phyloP scores from a whole-genome alignment of 92 coral and sea anemone species.

The Porites lobata region DNA sequence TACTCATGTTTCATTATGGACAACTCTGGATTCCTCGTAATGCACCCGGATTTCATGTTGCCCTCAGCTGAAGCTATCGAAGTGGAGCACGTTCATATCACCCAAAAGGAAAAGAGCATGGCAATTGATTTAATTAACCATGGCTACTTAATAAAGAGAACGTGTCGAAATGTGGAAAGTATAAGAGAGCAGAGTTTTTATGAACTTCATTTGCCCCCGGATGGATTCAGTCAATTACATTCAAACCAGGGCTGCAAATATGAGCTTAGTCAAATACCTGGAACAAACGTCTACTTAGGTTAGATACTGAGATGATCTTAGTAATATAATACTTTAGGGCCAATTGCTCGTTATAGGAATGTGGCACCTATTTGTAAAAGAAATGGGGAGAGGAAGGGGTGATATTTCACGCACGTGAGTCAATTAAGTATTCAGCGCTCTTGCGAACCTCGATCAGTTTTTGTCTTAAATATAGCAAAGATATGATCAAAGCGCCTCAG shows the following conservation, averaged over 20 bases:
- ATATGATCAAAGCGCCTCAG: too few species aligned
- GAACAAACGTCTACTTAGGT: conserved; percentile 65
- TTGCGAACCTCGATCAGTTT: too few species aligned
- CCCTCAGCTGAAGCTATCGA: conserved; percentile 44
- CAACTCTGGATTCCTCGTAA: conserved; percentile 61
- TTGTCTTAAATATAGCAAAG: too few species aligned
- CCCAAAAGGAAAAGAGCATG: conserved; percentile 51
- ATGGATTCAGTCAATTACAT: neutral
- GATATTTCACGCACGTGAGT: too few species aligned
- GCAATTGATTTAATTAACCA: conserved; percentile 65
- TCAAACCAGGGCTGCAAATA: conserved; percentile 1
- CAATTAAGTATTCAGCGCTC: too few species aligned
- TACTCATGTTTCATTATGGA: conserved; percentile 73
- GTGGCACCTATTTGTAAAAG: too few species aligned
- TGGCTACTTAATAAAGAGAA: conserved; percentile 36
- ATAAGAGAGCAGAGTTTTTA: conserved; percentile 56
- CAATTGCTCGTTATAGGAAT: too few species aligned
- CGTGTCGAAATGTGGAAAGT: conserved; percentile 53
- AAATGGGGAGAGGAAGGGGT: too few species aligned
- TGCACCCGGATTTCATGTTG: conserved; percentile 62
- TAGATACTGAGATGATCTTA: neutral
- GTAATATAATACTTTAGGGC: neutral
- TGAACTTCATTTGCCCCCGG: conserved; percentile 46
- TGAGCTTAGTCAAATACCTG: conserved; percentile 21
- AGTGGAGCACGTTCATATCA: conserved; percentile 61